A percentile compares a stretch with the other conserved stretches of the same genome.
Evolutionary conservation across 2,113 vertebrate species (phyloP).

Genomic region (Serinus canaria): DNA sequence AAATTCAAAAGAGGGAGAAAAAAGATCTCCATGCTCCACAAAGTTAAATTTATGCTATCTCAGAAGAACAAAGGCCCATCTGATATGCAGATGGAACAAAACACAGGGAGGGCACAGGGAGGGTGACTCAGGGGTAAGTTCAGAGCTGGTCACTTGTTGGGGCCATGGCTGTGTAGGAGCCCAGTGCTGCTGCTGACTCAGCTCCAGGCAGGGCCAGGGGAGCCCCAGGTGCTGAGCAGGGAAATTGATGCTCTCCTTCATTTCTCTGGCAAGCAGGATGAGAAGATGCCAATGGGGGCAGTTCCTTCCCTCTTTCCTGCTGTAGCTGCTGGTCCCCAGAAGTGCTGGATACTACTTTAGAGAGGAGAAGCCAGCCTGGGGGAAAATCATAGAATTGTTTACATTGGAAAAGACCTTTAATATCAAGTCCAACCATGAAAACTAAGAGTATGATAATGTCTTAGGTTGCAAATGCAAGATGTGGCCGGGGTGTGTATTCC

Average conservation of each 20-base stretch:
- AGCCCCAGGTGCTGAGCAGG: neutral
- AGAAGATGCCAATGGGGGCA: accelerated
- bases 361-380: neutral
- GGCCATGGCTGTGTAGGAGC: neutral
- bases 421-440: neutral
- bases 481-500: neutral
- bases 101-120: neutral
- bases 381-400: neutral
- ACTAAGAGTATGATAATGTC: neutral
- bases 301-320: neutral
- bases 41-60: neutral
- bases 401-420: neutral
- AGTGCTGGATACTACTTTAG: neutral
- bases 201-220: neutral
- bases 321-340: neutral
- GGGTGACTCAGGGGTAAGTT: neutral
- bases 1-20: neutral
- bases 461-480: neutral
- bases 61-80: neutral
- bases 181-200: neutral
- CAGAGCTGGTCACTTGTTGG: neutral
- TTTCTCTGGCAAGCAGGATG: neutral
- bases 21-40: neutral
- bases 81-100: neutral
- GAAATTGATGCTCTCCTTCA: accelerated